Conservation (phyloP, 2,888 invertebrate species). For the Matsumyia berberina region DNA sequence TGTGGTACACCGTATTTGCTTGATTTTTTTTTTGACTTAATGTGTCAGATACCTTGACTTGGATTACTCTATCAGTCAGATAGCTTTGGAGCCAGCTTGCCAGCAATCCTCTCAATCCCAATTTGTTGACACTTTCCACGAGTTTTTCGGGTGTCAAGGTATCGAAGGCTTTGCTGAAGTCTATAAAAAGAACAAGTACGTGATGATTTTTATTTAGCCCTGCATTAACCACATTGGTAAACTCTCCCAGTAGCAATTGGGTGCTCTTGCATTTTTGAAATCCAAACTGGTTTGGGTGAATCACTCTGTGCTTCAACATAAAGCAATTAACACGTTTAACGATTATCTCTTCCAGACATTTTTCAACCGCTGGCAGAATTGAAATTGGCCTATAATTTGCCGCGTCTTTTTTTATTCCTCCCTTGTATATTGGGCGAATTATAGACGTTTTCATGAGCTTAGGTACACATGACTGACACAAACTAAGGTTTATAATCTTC, state of each 20-base stretch:
- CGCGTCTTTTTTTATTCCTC: not conserved
- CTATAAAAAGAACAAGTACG: constrained; percentile 1
- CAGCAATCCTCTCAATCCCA: not conserved
- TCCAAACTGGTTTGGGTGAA: not conserved
- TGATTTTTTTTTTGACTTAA: not conserved
- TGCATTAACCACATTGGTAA: not conserved
- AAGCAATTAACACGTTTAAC: not conserved
- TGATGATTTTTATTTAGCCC: constrained; percentile 19
- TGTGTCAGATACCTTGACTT: constrained; percentile 3
- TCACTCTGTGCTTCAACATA: not conserved
- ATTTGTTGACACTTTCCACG: not conserved
- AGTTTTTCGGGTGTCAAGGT: not conserved
- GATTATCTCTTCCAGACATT: constrained; percentile 9
- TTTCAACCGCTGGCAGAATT: not conserved
- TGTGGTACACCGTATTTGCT: constrained; percentile 19
- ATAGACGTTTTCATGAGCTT: constrained; percentile 1
- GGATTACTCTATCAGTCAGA: not conserved
- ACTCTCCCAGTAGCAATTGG: not conserved
- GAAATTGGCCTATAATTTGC: not conserved
- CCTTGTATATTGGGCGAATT: not conserved
- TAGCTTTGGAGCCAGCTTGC: constrained; percentile 9
- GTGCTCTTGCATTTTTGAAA: constrained; percentile 9
- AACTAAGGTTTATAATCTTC: not conserved
- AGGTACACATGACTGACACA: not conserved
- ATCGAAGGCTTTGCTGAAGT: constrained; percentile 30